Evolutionary conservation across 2,113 vertebrate species (phyloP).

Genomic region (Thryonomys swinderianus): DNA sequence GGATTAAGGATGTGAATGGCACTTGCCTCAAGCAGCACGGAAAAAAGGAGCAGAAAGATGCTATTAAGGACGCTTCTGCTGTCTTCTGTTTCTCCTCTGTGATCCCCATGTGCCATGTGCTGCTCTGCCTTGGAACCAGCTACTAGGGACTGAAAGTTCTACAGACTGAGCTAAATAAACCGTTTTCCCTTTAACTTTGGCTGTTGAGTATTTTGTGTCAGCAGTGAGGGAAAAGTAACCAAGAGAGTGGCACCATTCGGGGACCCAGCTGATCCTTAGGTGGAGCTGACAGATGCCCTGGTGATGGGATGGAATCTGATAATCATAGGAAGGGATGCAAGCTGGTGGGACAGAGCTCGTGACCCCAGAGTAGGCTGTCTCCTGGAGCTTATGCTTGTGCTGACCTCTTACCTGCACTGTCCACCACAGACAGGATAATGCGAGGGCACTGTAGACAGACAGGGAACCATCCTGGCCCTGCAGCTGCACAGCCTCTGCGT

Average conservation of each 20-base stretch:
- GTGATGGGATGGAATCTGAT: background rate
- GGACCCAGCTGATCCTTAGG: background rate
- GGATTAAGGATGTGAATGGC: no score
- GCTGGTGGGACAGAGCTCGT: background rate
- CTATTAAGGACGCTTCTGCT: no score
- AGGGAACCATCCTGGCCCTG: background rate
- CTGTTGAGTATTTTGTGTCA: no score
- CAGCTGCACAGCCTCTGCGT: slow-evolving; percentile 73
- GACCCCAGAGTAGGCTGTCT: background rate
- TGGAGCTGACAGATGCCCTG: background rate
- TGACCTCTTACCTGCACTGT: background rate
- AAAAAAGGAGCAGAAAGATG: no score
- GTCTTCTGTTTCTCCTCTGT: no score
- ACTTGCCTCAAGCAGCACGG: no score
- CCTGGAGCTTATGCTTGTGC: fast-evolving
- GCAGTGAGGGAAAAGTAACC: no score
- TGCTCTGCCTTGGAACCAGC: no score
- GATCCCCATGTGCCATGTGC: no score
- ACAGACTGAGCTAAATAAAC: no score
- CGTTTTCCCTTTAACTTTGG: no score
- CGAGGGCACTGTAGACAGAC: background rate
- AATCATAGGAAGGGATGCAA: fast-evolving
- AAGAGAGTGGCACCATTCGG: background rate
- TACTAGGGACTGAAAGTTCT: no score
- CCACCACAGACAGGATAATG: background rate